Base-by-base conservation (phyloP, 2,888 invertebrate genomes). In the Nycteola revayana region DNA sequence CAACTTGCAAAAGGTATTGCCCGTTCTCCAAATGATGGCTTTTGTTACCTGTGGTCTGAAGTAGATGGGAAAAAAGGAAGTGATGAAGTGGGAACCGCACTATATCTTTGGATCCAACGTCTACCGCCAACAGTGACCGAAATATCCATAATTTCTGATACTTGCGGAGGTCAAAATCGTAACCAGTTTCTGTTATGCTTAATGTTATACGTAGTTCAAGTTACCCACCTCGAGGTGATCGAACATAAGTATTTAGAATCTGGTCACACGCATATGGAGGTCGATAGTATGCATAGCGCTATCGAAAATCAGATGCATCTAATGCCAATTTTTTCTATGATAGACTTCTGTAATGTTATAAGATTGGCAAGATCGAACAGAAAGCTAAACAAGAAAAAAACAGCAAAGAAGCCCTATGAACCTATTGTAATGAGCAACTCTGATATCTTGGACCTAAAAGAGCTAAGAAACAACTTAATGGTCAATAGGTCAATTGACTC, bases 21-120 rank as follows among this genome's bases (percentile, higher is more conserved):
- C 8, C 23, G 23, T 23, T 23, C 23, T 23, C 23, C 23, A 23
- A 27, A 27, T 17, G 27, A 17, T 34, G 29, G 36, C 25, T 22
- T 36, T 26, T 36, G 31, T 31, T 36, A 27, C 31, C 21, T 36
- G 21, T 36, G 30, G 30, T 31, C 36, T 36, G 36, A 36, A 36
- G 30, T 36, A 9, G 36, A 36, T 27, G 31, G 30, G 17, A 30
- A 36, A 26, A 36, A 36, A 36, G 30, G 30, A 10, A 36, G 36
- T 22, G 36, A 31, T 31, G 27, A 30, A 22, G 36, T 36, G 22
- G 30, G 29, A 35, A 35, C 35, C 1, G 29, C 35, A 29, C 20
- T 29, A 10, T 35, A 25, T 29, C 35, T 29, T 35, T 29, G 35
- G 35, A 35, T 35, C 11, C 18, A 35, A 10, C 26, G 11, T 30